phyloP scores from a whole-genome alignment of 1,140 invertebrate genomes.

The Lepeophtheirus salmonis region DNA sequence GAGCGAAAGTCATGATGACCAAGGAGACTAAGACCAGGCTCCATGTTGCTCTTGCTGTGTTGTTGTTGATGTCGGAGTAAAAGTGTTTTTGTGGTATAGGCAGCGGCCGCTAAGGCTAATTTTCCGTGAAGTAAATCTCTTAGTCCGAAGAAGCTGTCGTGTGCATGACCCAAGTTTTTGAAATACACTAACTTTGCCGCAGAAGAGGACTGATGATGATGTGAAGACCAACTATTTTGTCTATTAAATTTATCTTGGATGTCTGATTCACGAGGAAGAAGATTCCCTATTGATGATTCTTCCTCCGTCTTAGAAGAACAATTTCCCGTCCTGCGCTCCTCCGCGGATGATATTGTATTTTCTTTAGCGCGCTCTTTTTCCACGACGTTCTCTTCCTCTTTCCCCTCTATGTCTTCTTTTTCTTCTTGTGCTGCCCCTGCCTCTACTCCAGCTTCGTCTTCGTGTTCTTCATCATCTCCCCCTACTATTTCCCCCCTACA shows the following conservation, averaged over 20 bases:
- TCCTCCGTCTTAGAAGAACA: background rate
- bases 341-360: background rate
- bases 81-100: conserved; percentile 18
- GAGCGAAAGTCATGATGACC: conserved; percentile 21
- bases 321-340: background rate
- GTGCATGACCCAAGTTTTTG: conserved; percentile 20
- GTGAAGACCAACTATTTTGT: too few relatives aligned
- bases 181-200: conserved; percentile 20
- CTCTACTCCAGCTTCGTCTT: background rate
- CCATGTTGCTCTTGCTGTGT: conserved; percentile 17
- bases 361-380: background rate
- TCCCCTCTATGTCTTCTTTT: background rate
- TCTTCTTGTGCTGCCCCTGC: background rate
- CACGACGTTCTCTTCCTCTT: background rate
- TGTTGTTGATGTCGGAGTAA: conserved; percentile 19
- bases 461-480: too few relatives aligned
- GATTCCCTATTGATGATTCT: background rate
- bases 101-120: conserved; percentile 21
- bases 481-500: too few relatives aligned
- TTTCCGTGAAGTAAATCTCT: conserved; percentile 32
- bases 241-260: too few relatives aligned
- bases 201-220: too few relatives aligned
- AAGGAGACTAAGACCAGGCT: conserved; percentile 12
- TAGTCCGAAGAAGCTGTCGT: conserved; percentile 29
- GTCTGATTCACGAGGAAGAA: background rate